phyloP scores from a whole-genome alignment of 2,888 invertebrate genomes.

The Ectemnius cavifrons region DNA sequence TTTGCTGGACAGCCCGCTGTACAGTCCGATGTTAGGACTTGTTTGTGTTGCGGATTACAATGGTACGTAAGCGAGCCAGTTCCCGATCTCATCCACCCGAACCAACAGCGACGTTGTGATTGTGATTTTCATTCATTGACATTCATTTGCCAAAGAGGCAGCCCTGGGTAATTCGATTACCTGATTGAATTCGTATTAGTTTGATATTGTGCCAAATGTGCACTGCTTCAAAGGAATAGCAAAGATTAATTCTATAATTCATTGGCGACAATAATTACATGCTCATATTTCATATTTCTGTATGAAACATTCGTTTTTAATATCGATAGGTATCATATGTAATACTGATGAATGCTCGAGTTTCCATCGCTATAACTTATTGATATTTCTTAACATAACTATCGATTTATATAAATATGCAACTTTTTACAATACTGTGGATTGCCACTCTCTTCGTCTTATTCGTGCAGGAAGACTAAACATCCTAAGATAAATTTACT shows the following conservation, averaged over 20 bases:
- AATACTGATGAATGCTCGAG: too few species aligned
- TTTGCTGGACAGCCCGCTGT: slow-evolving; percentile 56
- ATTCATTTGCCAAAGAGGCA: too few species aligned
- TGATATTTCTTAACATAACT: slow-evolving; percentile 53
- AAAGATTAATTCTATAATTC: too few species aligned
- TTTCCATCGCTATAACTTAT: slow-evolving; percentile 48
- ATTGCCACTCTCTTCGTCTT: slow-evolving; percentile 44
- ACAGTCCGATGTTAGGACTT: slow-evolving; percentile 59
- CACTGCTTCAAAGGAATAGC: too few species aligned
- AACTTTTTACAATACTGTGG: slow-evolving; percentile 32
- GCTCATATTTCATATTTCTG: too few species aligned
- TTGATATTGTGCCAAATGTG: too few species aligned
- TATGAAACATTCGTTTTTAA: too few species aligned
- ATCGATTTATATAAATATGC: slow-evolving; percentile 45
- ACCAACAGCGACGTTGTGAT: background rate
- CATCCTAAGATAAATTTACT: background rate
- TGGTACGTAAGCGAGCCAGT: slow-evolving; percentile 45
- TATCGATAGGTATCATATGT: too few species aligned
- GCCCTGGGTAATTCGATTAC: background rate
- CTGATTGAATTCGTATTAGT: too few species aligned
- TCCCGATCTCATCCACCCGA: slow-evolving; percentile 26
- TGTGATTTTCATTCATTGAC: too few species aligned
- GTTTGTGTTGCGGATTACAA: slow-evolving; percentile 69
- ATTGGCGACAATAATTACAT: too few species aligned
- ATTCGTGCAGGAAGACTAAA: slow-evolving; percentile 26